Base-by-base conservation (phyloP, 1,140 invertebrate species). In the Plutomurus gul region DNA sequence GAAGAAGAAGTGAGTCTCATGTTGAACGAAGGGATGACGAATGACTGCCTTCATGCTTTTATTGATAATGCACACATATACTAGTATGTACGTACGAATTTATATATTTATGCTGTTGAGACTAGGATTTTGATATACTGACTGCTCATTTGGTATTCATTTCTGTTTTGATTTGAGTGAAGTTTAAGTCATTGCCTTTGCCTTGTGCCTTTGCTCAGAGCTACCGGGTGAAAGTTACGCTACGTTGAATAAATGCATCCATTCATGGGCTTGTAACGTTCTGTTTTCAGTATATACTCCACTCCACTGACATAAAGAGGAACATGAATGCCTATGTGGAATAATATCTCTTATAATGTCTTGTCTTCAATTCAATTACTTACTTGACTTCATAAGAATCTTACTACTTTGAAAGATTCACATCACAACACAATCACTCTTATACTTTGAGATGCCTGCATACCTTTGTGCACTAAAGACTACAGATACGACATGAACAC, bases 191-290 rank as follows among this genome's bases (percentile, higher is more conserved):
- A n/a, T n/a, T n/a, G n/a, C n/a, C n/a, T n/a, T n/a, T n/a, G n/a
- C n/a, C n/a, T n/a, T n/a, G n/a, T n/a, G n/a, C n/a, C n/a, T 22
- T 40, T 40, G 25, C 8, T 11, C 22, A 16, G 13, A 40, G 70
- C 70, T 72, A 72, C 70, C 70, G 70, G 70, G 70, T 72, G 70
- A 72, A 72, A 72, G 70, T 72, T 72, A 72, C 39, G 70, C 70
- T 72, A 39, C 18, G 39, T 40, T 72, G 56, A 65, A 65, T 65
- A 65, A 65, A 65, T 65, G 56, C 56, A 65, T 65, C 27, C 56
- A 65, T 65, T 65, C 56, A 65, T 30, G 36, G 30, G 36, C n/a
- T n/a, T n/a, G n/a, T n/a, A n/a, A n/a, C n/a, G n/a, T n/a, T n/a
- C n/a, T n/a, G n/a, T n/a, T n/a, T n/a, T n/a, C n/a, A n/a, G n/a